These are phyloP conservation scores for Pemphredon lugubris DNA, from an alignment of 2,888 invertebrate genomes.

Conservation along the genomic window DNA sequence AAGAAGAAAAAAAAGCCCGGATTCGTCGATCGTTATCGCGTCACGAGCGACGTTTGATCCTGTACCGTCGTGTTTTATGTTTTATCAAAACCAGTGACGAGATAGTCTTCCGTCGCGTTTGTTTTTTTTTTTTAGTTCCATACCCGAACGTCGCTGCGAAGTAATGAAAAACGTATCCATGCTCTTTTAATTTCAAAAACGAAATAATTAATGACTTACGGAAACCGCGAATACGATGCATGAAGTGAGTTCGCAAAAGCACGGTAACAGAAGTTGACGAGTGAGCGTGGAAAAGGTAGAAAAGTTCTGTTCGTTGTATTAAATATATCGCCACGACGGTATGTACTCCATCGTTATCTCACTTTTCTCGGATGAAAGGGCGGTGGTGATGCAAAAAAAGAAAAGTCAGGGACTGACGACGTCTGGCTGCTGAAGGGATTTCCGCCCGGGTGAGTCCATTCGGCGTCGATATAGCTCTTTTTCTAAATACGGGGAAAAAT, in stretches of 20 bases:
- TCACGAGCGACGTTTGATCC: no score
- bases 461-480: constrained; percentile 36
- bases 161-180: no score
- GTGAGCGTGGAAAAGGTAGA: constrained; percentile 9
- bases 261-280: constrained; percentile 18
- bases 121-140: no score
- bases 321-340: constrained; percentile 24
- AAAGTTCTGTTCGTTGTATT: constrained; percentile 41
- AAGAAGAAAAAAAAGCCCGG: no score
- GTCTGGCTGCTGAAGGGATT: constrained; percentile 51
- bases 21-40: no score
- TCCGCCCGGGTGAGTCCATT: constrained; percentile 48
- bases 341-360: constrained; percentile 38
- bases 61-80: no score
- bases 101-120: no score
- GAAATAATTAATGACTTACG: no score
- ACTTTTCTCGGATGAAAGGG: constrained; percentile 34
- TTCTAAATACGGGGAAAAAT: constrained; percentile 31
- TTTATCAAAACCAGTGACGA: no score
- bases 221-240: constrained; percentile 5
- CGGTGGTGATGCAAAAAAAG: constrained; percentile 34
- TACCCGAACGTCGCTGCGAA: no score
- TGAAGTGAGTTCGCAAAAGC: constrained; percentile 13
- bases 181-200: no score
- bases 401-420: constrained; percentile 26